A percentile compares a stretch with the other conserved stretches of the same genome.
Conservation (phyloP, 2,888 invertebrate species). For the Microctonus brassicae region DNA sequence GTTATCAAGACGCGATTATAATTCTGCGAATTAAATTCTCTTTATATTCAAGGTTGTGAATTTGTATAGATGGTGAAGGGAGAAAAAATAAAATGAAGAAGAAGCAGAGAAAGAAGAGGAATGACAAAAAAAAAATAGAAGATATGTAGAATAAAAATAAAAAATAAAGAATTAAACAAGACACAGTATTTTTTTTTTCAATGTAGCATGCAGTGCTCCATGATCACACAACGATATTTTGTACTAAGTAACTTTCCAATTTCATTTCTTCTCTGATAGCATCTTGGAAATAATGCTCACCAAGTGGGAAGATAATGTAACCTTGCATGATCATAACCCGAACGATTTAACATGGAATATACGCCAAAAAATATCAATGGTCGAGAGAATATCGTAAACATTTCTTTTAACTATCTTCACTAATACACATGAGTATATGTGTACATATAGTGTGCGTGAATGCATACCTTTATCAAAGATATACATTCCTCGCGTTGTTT, state of each 20-base stretch:
- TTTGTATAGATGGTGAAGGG: not conserved
- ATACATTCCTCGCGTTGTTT: not conserved
- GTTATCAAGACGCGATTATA: not conserved
- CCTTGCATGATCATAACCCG: slow-evolving; percentile 12
- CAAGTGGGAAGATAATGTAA: slow-evolving; percentile 23
- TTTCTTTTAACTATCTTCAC: slow-evolving; percentile 27
- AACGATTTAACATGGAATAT: slow-evolving; percentile 23
- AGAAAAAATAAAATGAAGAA: not conserved
- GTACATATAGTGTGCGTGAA: not conserved
- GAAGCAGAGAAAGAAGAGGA: not conserved
- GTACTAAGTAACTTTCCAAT: slow-evolving; percentile 32
- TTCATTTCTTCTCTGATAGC: slow-evolving; percentile 26
- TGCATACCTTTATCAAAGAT: not conserved
- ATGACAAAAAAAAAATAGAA: not conserved
- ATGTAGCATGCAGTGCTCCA: slow-evolving; percentile 5
- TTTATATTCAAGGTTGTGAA: not conserved
- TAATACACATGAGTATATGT: not conserved
- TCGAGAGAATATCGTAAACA: slow-evolving; percentile 23
- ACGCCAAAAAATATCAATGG: not conserved
- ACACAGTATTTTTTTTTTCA: not conserved
- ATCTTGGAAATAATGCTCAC: slow-evolving; percentile 15
- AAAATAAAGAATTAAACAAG: slow-evolving; percentile 1
- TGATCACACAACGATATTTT: slow-evolving; percentile 10
- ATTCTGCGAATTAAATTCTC: not conserved
- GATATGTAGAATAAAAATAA: not conserved